These are phyloP conservation scores for Cydia amplana DNA, from an alignment of 1,140 invertebrate species.

Conservation along the genomic window DNA sequence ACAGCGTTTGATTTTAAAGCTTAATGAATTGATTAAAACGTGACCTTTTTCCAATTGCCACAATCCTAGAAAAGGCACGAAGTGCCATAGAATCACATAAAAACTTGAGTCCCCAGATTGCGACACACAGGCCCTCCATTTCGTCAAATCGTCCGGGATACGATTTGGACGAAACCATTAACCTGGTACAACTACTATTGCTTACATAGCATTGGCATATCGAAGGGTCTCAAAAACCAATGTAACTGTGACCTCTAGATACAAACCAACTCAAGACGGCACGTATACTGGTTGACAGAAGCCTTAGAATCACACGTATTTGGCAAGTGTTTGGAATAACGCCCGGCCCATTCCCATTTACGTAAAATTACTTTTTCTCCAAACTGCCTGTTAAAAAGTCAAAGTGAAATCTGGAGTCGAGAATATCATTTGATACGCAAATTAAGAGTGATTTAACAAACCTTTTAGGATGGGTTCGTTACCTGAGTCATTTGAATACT, in stretches of 20 bases:
- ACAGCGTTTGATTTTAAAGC: not conserved
- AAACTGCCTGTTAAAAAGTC: conserved; percentile 32
- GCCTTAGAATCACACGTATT: not conserved
- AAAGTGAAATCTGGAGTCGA: conserved; percentile 23
- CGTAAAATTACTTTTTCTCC: conserved; percentile 29
- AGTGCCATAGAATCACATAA: not conserved
- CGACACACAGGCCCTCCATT: conserved; percentile 14
- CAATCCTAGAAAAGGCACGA: not conserved
- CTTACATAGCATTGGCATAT: not conserved
- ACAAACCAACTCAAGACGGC: not conserved
- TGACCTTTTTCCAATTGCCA: not conserved
- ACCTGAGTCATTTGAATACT: conserved; percentile 1
- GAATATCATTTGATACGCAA: conserved; percentile 31
- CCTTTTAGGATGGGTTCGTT: conserved; percentile 28
- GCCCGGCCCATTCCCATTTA: conserved; percentile 3
- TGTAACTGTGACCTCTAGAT: not conserved
- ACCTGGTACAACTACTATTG: not conserved
- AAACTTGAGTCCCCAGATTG: conserved; percentile 16
- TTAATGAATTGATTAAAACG: not conserved
- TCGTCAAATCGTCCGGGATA: conserved; percentile 29
- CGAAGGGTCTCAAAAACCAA: not conserved
- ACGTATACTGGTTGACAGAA: not conserved
- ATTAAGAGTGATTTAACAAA: conserved; percentile 32
- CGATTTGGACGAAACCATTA: conserved; percentile 20
- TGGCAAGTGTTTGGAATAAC: not conserved